Conservation (phyloP, 2,113 vertebrate genomes). For the Pseudopodoces humilis region DNA sequence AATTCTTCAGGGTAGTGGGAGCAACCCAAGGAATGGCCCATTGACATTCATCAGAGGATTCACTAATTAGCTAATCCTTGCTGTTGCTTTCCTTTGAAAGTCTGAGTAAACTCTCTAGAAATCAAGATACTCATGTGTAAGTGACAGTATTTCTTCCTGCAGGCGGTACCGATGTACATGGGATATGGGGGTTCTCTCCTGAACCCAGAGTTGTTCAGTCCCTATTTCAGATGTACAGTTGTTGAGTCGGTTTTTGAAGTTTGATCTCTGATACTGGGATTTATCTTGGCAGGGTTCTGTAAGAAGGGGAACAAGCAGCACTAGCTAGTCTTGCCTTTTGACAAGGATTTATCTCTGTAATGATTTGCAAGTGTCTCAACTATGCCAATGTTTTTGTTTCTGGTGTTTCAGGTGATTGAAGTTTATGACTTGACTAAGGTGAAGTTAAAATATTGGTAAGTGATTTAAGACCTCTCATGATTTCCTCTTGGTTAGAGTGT, state of each 20-base stretch:
- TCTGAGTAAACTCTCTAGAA: background rate
- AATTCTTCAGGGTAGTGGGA: background rate
- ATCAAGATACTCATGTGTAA: background rate
- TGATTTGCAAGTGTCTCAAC: background rate
- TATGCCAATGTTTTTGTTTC: background rate
- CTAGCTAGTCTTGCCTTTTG: background rate
- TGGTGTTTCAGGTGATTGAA: constrained; percentile 92
- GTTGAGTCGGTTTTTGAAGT: background rate
- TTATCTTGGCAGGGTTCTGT: background rate
- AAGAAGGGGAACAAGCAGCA: background rate
- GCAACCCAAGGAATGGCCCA: background rate
- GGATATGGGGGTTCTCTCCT: background rate
- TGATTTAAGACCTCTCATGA: background rate
- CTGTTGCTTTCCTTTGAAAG: background rate
- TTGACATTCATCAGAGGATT: background rate
- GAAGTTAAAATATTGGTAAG: constrained; percentile 99
- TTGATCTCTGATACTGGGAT: background rate
- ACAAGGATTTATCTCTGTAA: background rate
- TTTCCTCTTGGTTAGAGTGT: background rate
- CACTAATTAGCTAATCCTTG: background rate
- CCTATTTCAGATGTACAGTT: background rate
- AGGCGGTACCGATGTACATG: background rate
- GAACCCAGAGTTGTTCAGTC: background rate
- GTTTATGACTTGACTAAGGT: constrained; percentile 99
- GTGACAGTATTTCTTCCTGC: background rate